Evolutionary conservation across 1,140 invertebrate genomes (phyloP).

Genomic region (Archivesica marissinica): DNA sequence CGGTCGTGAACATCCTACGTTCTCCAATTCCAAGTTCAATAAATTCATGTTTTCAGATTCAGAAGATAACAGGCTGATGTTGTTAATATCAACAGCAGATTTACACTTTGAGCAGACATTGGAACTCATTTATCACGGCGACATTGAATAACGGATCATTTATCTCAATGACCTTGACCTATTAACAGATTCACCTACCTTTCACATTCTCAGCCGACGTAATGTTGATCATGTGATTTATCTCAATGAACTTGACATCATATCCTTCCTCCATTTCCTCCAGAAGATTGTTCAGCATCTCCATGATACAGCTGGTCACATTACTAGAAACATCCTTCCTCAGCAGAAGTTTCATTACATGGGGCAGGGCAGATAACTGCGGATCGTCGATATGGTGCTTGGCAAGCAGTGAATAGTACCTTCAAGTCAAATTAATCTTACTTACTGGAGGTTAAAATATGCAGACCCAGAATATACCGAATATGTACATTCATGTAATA

Average conservation of each 20-base stretch:
- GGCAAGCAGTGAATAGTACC: conserved; percentile 89
- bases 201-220: conserved; percentile 36
- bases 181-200: no score
- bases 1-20: no score
- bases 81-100: no score
- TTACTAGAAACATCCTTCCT: conserved; percentile 87
- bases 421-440: conserved; percentile 70
- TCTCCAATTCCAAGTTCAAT: no score
- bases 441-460: no score
- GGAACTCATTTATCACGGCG: no score
- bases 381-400: conserved; percentile 85
- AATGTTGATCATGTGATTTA: conserved; percentile 62
- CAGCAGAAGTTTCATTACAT: conserved; percentile 89
- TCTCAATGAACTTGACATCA: conserved; percentile 85
- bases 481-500: no score
- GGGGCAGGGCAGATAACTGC: conserved; percentile 86
- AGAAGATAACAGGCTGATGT: no score
- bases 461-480: neutral
- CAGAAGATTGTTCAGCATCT: conserved; percentile 92
- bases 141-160: no score
- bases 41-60: no score
- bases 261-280: conserved; percentile 85
- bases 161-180: no score
- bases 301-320: conserved; percentile 90
- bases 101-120: no score